Base-by-base conservation (phyloP, 2,888 invertebrate genomes). In the Cephalotes varians region DNA sequence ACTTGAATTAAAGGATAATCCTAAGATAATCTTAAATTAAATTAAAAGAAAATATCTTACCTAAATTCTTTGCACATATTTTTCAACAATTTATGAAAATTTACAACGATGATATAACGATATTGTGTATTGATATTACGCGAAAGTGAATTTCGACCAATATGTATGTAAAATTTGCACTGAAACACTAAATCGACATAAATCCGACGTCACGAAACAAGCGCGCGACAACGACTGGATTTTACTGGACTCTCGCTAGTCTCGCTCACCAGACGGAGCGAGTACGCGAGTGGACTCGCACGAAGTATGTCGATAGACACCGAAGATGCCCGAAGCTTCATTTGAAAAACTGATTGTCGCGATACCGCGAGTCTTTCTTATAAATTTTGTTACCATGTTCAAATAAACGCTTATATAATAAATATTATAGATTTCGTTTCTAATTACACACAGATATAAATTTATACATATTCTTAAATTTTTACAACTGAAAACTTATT, bases 191-290 rank as follows among this genome's bases (percentile, higher is more conserved):
- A 18, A 82, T 82, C 65, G 77, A 84, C 80, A 44, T n/a, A 18
- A 77, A 87, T 74, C 34, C 84, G 84, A 88, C 49, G 67, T 88
- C 82, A 87, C 90, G 79, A 90, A 87, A 89, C 90, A 89, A 90
- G 88, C 90, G 93, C 93, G 93, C 92, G 91, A 90, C 89, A 89
- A 91, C 92, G 91, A 93, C 93, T 77, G 62, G 44, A 69, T 12
- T 67, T 31, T 47, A 25, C 64, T 49, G 49, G 15, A 56, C 40
- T 65, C 44, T 31, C 77, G 44, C 67, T 91, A 92, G 92, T n/a
- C n/a, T n/a, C n/a, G n/a, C n/a, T n/a, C 86, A 88, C 81, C 87
- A 84, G 85, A 76, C 88, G 85, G 84, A 87, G 83, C 85, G 90
- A 88, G 90, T 64, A 64, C 88, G 87, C 90, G 88, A 91, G 90